A percentile compares a stretch with the other conserved stretches of the same genome.
Evolutionary conservation across 2,113 vertebrate species (phyloP).

Genomic region (Heterochromis multidens): DNA sequence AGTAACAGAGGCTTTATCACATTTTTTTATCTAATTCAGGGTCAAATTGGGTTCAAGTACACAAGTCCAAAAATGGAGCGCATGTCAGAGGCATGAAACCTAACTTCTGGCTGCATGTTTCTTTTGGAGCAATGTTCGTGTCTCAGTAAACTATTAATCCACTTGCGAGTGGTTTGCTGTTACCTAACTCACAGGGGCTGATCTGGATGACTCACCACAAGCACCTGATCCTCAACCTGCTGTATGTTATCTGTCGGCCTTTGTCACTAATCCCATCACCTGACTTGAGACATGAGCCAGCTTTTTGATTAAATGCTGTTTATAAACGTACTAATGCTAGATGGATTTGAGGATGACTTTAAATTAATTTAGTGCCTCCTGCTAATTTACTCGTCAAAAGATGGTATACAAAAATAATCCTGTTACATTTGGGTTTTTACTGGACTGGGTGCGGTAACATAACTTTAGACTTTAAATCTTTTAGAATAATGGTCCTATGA

Average conservation of each 20-base stretch:
- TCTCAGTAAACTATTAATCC: constrained; percentile 11
- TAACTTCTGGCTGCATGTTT: neutral
- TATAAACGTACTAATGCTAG: neutral
- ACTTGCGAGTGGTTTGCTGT: neutral
- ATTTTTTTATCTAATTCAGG: neutral
- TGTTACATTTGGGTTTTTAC: neutral
- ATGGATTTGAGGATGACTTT: neutral
- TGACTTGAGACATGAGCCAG: neutral
- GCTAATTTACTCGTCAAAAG: neutral
- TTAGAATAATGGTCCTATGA: neutral
- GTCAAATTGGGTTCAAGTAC: neutral
- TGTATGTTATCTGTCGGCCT: neutral
- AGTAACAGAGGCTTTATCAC: neutral
- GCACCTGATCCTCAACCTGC: constrained; percentile 20
- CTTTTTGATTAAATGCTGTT: neutral
- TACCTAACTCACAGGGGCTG: neutral
- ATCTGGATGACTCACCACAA: constrained; percentile 43
- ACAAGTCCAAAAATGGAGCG: neutral
- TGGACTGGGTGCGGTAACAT: neutral
- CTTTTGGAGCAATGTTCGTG: neutral
- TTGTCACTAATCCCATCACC: constrained; percentile 10
- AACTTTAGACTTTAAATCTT: too few species aligned
- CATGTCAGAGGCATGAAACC: neutral
- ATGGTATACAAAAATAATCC: fast-evolving
- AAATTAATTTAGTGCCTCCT: neutral